Evolutionary conservation across 2,113 vertebrate species (phyloP).

Genomic region (Chionis minor): DNA sequence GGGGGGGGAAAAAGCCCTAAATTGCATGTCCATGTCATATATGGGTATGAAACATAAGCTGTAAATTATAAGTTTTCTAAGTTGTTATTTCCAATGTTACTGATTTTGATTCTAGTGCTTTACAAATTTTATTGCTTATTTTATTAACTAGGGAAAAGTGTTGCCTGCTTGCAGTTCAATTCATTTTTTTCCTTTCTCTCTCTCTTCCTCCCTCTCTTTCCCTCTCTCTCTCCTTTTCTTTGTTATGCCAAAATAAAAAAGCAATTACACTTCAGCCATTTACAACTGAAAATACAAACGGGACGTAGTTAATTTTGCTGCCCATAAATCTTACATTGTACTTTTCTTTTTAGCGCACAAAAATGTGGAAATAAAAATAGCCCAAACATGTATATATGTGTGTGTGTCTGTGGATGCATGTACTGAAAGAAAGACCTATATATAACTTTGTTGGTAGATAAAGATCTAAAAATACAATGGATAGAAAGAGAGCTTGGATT

Average conservation of each 20-base stretch:
- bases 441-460: not conserved
- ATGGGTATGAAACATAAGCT: constrained; percentile 55
- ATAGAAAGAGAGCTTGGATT: not conserved
- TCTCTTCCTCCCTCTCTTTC: not conserved
- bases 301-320: constrained; percentile 12
- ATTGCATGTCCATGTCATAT: constrained; percentile 23
- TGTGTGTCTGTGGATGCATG: not conserved
- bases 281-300: constrained; percentile 16
- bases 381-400: not conserved
- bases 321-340: not conserved
- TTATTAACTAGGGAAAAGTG: constrained; percentile 62
- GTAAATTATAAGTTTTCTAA: constrained; percentile 67
- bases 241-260: not conserved
- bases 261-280: not conserved
- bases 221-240: not conserved
- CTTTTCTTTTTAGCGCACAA: not conserved
- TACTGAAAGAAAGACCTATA: not conserved
- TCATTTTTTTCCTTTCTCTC: not conserved
- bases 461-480: constrained; percentile 22
- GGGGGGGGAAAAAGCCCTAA: not conserved
- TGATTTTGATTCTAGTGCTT: constrained; percentile 66
- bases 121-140: constrained; percentile 72
- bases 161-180: constrained; percentile 52
- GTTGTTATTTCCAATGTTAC: constrained; percentile 47
- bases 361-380: constrained; percentile 7